Evolutionary conservation across 2,888 invertebrate genomes (phyloP), one percentile per base, ranked within the genome.

Genomic region (Pecten maximus): DNA sequence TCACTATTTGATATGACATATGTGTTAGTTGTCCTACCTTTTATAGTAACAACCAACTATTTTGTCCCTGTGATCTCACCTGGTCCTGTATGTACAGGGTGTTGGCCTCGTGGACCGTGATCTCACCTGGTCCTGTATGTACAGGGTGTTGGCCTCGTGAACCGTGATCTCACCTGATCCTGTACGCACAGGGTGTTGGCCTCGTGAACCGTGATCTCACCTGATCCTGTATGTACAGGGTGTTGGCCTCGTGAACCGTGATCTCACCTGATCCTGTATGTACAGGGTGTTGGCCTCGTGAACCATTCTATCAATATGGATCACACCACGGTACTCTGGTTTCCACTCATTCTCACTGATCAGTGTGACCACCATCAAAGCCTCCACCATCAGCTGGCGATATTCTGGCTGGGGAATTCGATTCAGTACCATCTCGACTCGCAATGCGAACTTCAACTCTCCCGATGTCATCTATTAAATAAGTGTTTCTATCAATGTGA

Each of bases 331-430:
- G 89, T 95, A 94, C 88, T 93, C 93, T 87, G 96, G 92, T 87
- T 94, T 94, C 91, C 93, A 93, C 90, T 96, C 96, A 88, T 95
- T 95, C 92, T 96, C 96, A 28, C 99, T 98, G 89, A 97, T 94
- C 60, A 99, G 97, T 0, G 99, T 99, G 60, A 99, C 97, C 28
- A 99, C 99, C 98, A 99, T 99, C 89, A 99, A 97, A 0, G 99
- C 99, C 97, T 99, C 97, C 0, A 99, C 99, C 90, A 99, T 98
- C 93, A 99, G 97, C 96, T 99, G 99, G 40, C 99, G 97, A 97
- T 99, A 99, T 97, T 99, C 99, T 0, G 99, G 99, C 97, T 99
- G 99, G 0, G 99, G 99, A 95, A 99, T 99, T 89, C 98, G 98
- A 97, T 99, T 99, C 89, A 99, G 97, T 2, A 99, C 99, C 1